Evolutionary conservation across 2,113 vertebrate genomes (phyloP), one percentile per base, ranked within the genome.

Genomic region (Ameiurus melas): DNA sequence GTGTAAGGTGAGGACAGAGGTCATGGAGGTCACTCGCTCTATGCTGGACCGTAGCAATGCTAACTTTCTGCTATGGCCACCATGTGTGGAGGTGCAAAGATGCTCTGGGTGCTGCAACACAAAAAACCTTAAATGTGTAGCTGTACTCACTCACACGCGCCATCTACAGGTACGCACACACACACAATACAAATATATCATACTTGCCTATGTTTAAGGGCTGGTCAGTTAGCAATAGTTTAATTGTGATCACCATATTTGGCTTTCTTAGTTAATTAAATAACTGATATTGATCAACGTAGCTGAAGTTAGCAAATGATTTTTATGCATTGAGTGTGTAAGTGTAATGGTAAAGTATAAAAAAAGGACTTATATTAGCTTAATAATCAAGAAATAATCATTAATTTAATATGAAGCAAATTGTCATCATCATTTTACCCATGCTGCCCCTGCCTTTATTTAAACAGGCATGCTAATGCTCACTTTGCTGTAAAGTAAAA

Each of bases 31-130:
- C 92, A 97, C 97, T n/a, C 93, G 98, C 86, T 93, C 94, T 75
- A 96, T 99, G 96, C 93, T 99, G 57, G 98, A 99, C 94, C 96
- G 96, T 62, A 98, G 96, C 93, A 98, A 98, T 0, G 97, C 98
- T 88, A 96, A 99, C 94, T 99, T 98, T 70, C 90, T 99, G 90
- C 93, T 99, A 86, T 99, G 98, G 97, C 98, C 98, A 0, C 97
- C 97, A 0, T 99, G 98, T 0, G 98, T 99, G 57, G 98, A 99
- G 94, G 98, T 99, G 90, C 98, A 99, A 94, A 97, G 97, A 87
- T 99, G 98, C 93, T 99, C 98, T 0, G 98, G 98, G n/a, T 99
- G 98, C 90, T 99, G 98, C 94, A 98, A 97, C 95, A 96, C 96
- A 91, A 97, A 96, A 92, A 96, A 92, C 0, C 92, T 98, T 92